Percentiles rank a stretch among this genome's conserved stretches.
These are phyloP conservation scores for Acanthosepion lycidas DNA, from an alignment of 2,888 invertebrate genomes.

Conservation along the genomic window DNA sequence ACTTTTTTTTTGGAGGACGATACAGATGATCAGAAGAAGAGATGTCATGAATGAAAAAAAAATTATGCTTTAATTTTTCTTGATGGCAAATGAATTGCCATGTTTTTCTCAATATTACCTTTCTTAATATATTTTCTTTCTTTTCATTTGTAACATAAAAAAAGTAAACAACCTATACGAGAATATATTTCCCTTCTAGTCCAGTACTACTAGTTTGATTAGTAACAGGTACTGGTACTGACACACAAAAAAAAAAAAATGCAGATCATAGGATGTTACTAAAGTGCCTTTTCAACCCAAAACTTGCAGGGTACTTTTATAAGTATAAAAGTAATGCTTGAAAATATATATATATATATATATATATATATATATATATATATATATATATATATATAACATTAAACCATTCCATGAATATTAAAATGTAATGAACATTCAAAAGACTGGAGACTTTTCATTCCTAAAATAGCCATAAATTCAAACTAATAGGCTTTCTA, in stretches of 20 bases:
- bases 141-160: neutral
- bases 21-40: neutral
- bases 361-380: neutral
- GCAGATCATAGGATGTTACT: too few species aligned
- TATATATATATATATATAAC: neutral
- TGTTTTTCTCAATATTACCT: neutral
- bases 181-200: too few species aligned
- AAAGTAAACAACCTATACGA: too few species aligned
- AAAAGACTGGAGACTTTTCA: neutral
- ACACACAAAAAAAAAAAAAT: too few species aligned
- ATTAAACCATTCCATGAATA: slow-evolving; percentile 33
- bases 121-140: neutral
- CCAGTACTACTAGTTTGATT: too few species aligned
- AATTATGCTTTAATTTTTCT: neutral
- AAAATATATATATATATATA: neutral
- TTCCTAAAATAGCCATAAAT: neutral
- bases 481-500: neutral
- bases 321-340: neutral
- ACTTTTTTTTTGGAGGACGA: neutral
- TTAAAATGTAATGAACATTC: neutral
- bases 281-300: neutral
- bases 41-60: neutral
- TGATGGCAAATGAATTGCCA: neutral
- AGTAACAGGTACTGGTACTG: too few species aligned
- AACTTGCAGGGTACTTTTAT: neutral